Percentiles rank a stretch among this genome's conserved stretches.
phyloP scores from a whole-genome alignment of 92 coral and sea anemone genomes.

The Anthopleura xanthogrammica region DNA sequence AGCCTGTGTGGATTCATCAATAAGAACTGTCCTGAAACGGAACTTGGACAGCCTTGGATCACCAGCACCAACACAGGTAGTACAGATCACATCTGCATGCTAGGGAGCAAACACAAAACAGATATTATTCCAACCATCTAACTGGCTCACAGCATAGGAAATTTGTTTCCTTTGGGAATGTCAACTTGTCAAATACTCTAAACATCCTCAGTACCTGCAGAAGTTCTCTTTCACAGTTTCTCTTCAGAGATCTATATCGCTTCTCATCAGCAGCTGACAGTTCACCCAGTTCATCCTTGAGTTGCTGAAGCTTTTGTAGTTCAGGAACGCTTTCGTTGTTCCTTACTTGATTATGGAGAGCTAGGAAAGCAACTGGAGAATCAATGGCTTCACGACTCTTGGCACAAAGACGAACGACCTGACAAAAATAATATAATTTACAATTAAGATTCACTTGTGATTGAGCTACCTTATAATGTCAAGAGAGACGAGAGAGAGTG shows the following conservation, averaged over 20 bases:
- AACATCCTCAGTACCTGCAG: constrained; percentile 67
- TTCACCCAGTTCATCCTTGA: constrained; percentile 98
- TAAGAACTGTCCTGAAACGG: constrained; percentile 94
- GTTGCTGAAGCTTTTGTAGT: constrained; percentile 94
- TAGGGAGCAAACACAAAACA: constrained; percentile 7
- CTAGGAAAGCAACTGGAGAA: constrained; percentile 97
- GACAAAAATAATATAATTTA: not conserved
- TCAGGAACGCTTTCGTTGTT: constrained; percentile 99
- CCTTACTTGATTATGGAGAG: constrained; percentile 97
- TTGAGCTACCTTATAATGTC: not conserved
- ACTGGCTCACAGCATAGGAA: not conserved
- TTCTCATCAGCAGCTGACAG: constrained; percentile 98
- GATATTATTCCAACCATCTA: not conserved
- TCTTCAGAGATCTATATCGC: constrained; percentile 93
- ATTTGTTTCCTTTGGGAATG: too few species aligned
- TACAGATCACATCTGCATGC: constrained; percentile 99
- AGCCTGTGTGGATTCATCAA: constrained; percentile 98
- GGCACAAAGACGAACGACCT: constrained; percentile 99
- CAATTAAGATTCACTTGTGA: not conserved
- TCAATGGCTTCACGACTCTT: constrained; percentile 99
- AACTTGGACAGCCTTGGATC: constrained; percentile 98
- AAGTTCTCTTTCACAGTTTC: constrained; percentile 96
- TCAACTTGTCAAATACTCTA: not conserved
- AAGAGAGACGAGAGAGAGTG: not conserved
- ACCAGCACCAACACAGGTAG: constrained; percentile 99